Evolutionary conservation across 2,113 vertebrate species (phyloP), one percentile per base, ranked within the genome.

Genomic region (Anarrhichthys ocellatus): DNA sequence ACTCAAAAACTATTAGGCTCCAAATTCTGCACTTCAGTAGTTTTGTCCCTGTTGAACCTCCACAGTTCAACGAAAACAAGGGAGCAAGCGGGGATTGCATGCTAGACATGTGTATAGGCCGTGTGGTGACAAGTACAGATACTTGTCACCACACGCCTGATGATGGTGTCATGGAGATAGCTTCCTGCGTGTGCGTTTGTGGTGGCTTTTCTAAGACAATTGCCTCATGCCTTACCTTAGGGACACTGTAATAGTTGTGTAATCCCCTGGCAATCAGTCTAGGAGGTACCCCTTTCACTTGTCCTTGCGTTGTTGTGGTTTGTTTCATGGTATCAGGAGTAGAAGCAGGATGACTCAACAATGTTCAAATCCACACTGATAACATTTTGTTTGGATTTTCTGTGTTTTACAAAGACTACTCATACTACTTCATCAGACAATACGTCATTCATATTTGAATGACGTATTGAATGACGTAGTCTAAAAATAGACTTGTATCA

Each of bases 101-200:
- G 10, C 4, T 2, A 29, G 34, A 17, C 7, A 13, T 0, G 22
- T 24, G 7, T n/a, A 13, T 52, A 1, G 24, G 46, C 0, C 27
- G 27, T 27, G 27, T 27, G 27, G 27, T 27, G 27, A 27, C 27
- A 27, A 27, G 27, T 27, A 27, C 27, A 34, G n/a, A 5, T 5
- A 20, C 46, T 8, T 18, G 32, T 70, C 7, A 8, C 4, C 2
- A 27, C 56, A 50, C 2, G 2, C n/a, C 22, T n/a, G 52, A 6
- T 6, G 4, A 4, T 1, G 2, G 5, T 5, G 15, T 0, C 3
- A 0, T 2, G 10, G 14, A 58, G 14, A 11, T 17, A 32, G 6
- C 48, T 29, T 42, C 2, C 4, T 63, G 34, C 0, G n/a, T n/a
- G 54, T 22, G 65, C 6, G 1, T 29, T 0, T n/a, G 44, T 42